A percentile compares a stretch with the other conserved stretches of the same genome.
phyloP scores from a whole-genome alignment of 2,888 invertebrate species.

The Erebia epiphron region DNA sequence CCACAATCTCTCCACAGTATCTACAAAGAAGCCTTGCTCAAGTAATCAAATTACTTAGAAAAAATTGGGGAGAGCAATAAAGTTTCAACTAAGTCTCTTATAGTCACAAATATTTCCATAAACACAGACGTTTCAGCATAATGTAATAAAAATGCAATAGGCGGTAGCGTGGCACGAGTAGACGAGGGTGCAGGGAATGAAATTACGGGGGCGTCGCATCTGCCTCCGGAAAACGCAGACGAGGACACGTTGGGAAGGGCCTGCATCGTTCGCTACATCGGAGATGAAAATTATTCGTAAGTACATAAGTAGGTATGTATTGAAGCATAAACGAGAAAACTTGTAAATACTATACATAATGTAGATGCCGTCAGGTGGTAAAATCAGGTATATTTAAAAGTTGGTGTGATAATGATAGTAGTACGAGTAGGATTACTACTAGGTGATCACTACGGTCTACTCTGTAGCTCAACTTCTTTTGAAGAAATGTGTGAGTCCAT shows the following conservation, averaged over 20 bases:
- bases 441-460: too few relatives aligned
- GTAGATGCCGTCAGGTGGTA: too few relatives aligned
- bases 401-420: too few relatives aligned
- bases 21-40: neutral
- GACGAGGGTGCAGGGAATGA: constrained; percentile 37
- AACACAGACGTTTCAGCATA: constrained; percentile 35
- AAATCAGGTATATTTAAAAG: too few relatives aligned
- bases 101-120: constrained; percentile 29
- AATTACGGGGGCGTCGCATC: constrained; percentile 43
- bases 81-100: neutral
- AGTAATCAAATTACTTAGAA: constrained; percentile 3
- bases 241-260: constrained; percentile 24
- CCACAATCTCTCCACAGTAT: neutral
- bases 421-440: too few relatives aligned
- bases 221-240: constrained; percentile 41
- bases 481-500: too few relatives aligned
- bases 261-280: constrained; percentile 10
- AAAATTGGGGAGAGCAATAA: constrained; percentile 9
- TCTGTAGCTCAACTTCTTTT: too few relatives aligned
- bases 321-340: too few relatives aligned
- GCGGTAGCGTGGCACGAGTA: constrained; percentile 37
- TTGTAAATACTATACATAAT: too few relatives aligned
- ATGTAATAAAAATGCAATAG: constrained; percentile 40
- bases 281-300: neutral
- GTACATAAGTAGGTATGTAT: too few relatives aligned